Conservation (phyloP, 2,888 invertebrate genomes). For the Adelphocoris suturalis region DNA sequence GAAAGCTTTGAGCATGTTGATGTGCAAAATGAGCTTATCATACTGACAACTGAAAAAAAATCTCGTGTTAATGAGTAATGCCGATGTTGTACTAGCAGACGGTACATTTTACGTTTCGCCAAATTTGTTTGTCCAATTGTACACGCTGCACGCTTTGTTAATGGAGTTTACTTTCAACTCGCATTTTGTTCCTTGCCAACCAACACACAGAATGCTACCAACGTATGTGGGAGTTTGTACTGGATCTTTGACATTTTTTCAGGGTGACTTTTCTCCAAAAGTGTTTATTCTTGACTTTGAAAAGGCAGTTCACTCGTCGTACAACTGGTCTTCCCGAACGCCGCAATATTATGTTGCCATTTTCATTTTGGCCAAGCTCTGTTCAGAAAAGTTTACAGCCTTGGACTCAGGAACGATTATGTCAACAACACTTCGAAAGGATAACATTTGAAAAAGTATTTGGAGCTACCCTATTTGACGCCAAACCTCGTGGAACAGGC, state of each 20-base stretch:
- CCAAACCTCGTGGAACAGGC: constrained; percentile 51
- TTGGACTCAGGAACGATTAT: constrained; percentile 48
- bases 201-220: too few relatives aligned
- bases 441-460: constrained; percentile 22
- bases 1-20: too few relatives aligned
- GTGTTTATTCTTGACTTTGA: too few relatives aligned
- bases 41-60: too few relatives aligned
- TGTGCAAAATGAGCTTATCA: too few relatives aligned
- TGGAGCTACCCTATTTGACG: constrained; percentile 18
- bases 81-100: neutral
- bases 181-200: too few relatives aligned
- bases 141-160: constrained; percentile 41
- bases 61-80: too few relatives aligned
- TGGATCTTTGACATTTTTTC: too few relatives aligned
- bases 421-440: constrained; percentile 21
- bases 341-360: constrained; percentile 25
- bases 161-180: neutral
- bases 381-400: constrained; percentile 47
- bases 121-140: constrained; percentile 33
- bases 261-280: neutral
- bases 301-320: too few relatives aligned
- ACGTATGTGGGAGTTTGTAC: too few relatives aligned
- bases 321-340: neutral
- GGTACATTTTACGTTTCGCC: constrained; percentile 61
- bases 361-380: constrained; percentile 46